Conservation (phyloP, 1,140 invertebrate species). For the Drosophila mojavensis region DNA sequence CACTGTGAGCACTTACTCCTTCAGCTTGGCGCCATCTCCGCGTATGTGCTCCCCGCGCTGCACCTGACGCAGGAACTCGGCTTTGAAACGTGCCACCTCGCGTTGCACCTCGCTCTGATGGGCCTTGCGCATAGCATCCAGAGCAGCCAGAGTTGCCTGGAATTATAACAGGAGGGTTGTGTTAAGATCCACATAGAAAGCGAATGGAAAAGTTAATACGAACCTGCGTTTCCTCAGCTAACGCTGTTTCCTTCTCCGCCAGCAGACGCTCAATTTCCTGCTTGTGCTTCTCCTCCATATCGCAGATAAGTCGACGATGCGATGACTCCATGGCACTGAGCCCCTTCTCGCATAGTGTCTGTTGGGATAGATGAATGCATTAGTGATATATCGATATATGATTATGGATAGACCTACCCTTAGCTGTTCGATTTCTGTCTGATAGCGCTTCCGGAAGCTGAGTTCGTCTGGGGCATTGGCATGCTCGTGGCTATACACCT, state of each 20-base stretch:
- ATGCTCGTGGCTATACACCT: conserved; percentile 88
- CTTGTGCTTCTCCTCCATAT: conserved; percentile 93
- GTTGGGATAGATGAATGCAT: background rate
- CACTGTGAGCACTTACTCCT: conserved; percentile 66
- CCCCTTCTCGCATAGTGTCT: conserved; percentile 93
- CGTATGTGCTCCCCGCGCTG: conserved; percentile 85
- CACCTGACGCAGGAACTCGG: conserved; percentile 91
- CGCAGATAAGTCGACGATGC: conserved; percentile 92
- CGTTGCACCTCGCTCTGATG: conserved; percentile 95
- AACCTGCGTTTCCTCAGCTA: conserved; percentile 94
- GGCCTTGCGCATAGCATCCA: conserved; percentile 96
- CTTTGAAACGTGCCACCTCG: conserved; percentile 94
- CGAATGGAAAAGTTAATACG: background rate
- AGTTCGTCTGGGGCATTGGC: conserved; percentile 85
- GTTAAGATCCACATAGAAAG: background rate
- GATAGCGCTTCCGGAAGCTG: conserved; percentile 90
- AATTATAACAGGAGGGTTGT: background rate
- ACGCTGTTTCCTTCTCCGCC: conserved; percentile 93
- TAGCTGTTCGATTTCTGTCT: conserved; percentile 94
- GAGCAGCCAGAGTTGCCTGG: conserved; percentile 89
- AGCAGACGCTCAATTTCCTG: conserved; percentile 86
- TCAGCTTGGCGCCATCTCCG: conserved; percentile 66
- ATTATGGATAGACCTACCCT: conserved; percentile 85
- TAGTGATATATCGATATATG: background rate
- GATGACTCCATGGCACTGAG: conserved; percentile 94